Evolutionary conservation across 2,888 invertebrate genomes (phyloP).

Genomic region (Dryocosmus kuriphilus): DNA sequence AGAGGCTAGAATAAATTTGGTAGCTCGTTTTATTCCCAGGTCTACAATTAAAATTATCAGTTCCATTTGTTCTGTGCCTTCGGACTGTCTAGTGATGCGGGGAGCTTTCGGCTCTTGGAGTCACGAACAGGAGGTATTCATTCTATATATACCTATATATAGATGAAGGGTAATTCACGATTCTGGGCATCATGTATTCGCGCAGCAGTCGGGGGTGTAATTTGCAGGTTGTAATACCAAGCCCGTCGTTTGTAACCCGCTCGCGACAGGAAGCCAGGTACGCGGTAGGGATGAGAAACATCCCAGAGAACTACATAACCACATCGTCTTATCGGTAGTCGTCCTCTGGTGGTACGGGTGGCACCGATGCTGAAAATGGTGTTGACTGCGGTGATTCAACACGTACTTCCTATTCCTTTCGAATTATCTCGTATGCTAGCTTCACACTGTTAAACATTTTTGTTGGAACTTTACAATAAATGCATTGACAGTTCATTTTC

Average conservation of each 20-base stretch:
- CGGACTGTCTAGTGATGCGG: constrained; percentile 2
- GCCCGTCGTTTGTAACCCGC: constrained; percentile 70
- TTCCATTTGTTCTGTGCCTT: constrained; percentile 19
- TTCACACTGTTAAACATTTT: too few species aligned
- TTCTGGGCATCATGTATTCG: constrained; percentile 32
- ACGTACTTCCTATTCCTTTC: neutral
- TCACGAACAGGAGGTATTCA: constrained; percentile 10
- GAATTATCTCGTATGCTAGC: neutral
- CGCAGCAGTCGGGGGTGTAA: constrained; percentile 62
- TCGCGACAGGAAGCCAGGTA: constrained; percentile 65
- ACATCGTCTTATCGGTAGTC: constrained; percentile 67
- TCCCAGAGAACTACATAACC: constrained; percentile 65
- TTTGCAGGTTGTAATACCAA: constrained; percentile 73
- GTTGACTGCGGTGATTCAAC: neutral
- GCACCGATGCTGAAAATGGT: constrained; percentile 19
- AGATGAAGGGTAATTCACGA: constrained; percentile 36
- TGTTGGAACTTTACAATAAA: too few species aligned
- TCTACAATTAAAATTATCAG: constrained; percentile 37
- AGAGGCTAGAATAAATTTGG: neutral
- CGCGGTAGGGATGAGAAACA: constrained; percentile 45
- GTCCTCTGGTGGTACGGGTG: constrained; percentile 52
- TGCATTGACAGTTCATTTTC: too few species aligned
- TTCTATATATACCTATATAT: constrained; percentile 1
- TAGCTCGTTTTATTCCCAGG: neutral
- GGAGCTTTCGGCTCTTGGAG: neutral